Conservation (phyloP, 64 coral and sea anemone species). For the Pachyseris speciosa region DNA sequence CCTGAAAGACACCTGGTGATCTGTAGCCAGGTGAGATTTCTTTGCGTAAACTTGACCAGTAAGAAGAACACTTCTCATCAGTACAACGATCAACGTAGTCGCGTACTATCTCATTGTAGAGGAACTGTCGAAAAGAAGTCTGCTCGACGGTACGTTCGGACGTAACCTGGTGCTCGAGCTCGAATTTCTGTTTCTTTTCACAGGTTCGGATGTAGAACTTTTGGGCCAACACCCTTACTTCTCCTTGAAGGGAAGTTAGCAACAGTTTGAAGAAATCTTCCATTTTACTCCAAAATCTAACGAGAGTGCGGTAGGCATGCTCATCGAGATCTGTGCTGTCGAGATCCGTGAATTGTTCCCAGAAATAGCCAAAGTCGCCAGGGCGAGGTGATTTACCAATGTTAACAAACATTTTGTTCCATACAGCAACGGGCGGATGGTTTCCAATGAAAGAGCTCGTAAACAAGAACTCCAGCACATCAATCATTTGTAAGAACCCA, state of each 20-base stretch:
- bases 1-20: background rate
- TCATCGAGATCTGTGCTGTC: slow-evolving; percentile 10
- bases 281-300: background rate
- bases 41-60: slow-evolving; percentile 25
- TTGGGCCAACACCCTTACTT: slow-evolving; percentile 19
- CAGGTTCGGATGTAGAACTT: slow-evolving; percentile 34
- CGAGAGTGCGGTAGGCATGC: background rate
- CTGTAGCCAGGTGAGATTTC: background rate
- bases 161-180: background rate
- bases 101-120: background rate
- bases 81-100: background rate
- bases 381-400: background rate
- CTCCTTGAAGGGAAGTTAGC: background rate
- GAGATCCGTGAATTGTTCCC: slow-evolving; percentile 11
- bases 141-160: background rate
- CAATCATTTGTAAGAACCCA: slow-evolving; percentile 4
- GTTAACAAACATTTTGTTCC: slow-evolving; percentile 50
- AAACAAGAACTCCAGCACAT: slow-evolving; percentile 15
- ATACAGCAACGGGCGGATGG: background rate
- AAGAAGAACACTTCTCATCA: background rate
- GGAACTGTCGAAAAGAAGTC: background rate
- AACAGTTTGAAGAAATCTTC: slow-evolving; percentile 15
- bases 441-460: background rate
- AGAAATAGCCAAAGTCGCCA: background rate
- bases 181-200: slow-evolving; percentile 32